Percentiles rank a stretch among this genome's conserved stretches.
Evolutionary conservation across 2,113 vertebrate species (phyloP).

Genomic region (Xyliphius kryptos): DNA sequence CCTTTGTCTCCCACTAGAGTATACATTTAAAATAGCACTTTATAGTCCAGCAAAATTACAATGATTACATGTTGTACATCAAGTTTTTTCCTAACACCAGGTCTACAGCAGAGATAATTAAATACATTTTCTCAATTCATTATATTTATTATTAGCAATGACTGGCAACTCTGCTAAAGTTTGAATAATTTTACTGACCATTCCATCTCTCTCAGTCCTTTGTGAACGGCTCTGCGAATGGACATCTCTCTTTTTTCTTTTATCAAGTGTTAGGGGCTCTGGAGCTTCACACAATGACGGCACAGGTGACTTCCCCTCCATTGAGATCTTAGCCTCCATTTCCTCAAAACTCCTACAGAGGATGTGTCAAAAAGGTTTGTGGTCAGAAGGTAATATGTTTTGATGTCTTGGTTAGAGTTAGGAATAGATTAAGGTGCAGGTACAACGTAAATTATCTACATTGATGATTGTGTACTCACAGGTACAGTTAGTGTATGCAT

Average conservation of each 20-base stretch:
- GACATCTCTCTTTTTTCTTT: conserved; percentile 72
- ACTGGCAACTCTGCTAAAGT: too few species aligned
- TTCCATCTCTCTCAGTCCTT: conserved; percentile 69
- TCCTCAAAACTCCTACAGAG: conserved; percentile 85
- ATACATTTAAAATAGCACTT: too few species aligned
- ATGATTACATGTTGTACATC: too few species aligned
- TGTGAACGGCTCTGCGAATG: conserved; percentile 68
- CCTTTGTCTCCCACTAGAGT: too few species aligned
- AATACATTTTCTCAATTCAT: too few species aligned
- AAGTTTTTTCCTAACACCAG: too few species aligned
- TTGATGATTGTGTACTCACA: too few species aligned
- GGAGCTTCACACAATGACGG: conserved; percentile 63
- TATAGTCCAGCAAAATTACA: too few species aligned
- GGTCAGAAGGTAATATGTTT: too few species aligned
- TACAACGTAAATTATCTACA: background rate
- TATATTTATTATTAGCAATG: too few species aligned
- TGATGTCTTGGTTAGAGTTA: background rate
- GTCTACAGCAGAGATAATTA: too few species aligned
- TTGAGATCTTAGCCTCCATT: conserved; percentile 79
- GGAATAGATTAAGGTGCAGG: background rate
- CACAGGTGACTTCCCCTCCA: conserved; percentile 73
- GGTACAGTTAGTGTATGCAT: too few species aligned
- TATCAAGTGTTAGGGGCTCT: conserved; percentile 66
- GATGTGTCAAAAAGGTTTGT: background rate
- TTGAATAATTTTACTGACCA: conserved; percentile 63